Evolutionary conservation across 2,797 vertebrate genomes (phyloP).

Genomic region (Lagorchestes hirsutus): DNA sequence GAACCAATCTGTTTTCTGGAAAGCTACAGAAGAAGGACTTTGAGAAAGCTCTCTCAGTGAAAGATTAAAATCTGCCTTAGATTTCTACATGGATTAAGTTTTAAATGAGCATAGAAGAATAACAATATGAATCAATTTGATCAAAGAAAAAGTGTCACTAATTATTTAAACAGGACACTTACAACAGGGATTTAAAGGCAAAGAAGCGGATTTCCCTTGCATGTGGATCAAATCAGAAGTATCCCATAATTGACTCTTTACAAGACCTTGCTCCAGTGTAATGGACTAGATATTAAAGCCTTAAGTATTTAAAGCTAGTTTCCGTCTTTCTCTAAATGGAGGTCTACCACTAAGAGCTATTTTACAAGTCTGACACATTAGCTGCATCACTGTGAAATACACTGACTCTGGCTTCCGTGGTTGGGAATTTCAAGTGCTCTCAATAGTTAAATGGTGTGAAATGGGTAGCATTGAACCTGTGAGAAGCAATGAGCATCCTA

Average conservation of each 20-base stretch:
- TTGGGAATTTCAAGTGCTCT: constrained; percentile 90
- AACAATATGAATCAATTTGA: constrained; percentile 90
- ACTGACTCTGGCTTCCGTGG: constrained; percentile 87
- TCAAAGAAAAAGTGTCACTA: constrained; percentile 92
- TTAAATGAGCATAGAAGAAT: constrained; percentile 89
- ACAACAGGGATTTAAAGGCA: constrained; percentile 87
- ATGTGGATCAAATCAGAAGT: constrained; percentile 99
- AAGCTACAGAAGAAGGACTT: constrained; percentile 77
- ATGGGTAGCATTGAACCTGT: constrained; percentile 86
- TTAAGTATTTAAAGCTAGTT: constrained; percentile 95
- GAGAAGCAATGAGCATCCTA: constrained; percentile 88
- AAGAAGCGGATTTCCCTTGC: constrained; percentile 91
- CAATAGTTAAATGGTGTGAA: constrained; percentile 88
- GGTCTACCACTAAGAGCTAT: constrained; percentile 89
- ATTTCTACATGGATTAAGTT: constrained; percentile 87
- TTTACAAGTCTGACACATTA: constrained; percentile 98
- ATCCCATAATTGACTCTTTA: constrained; percentile 99
- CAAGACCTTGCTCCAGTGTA: constrained; percentile 94
- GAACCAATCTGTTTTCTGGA: constrained; percentile 81
- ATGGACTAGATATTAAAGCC: constrained; percentile 99
- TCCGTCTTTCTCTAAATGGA: constrained; percentile 91
- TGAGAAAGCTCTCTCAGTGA: constrained; percentile 81
- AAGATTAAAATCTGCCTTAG: constrained; percentile 85
- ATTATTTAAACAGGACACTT: constrained; percentile 92
- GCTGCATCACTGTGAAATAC: constrained; percentile 90